Evolutionary conservation across 2,113 vertebrate genomes (phyloP).

Genomic region (Malaclemys terrapin): DNA sequence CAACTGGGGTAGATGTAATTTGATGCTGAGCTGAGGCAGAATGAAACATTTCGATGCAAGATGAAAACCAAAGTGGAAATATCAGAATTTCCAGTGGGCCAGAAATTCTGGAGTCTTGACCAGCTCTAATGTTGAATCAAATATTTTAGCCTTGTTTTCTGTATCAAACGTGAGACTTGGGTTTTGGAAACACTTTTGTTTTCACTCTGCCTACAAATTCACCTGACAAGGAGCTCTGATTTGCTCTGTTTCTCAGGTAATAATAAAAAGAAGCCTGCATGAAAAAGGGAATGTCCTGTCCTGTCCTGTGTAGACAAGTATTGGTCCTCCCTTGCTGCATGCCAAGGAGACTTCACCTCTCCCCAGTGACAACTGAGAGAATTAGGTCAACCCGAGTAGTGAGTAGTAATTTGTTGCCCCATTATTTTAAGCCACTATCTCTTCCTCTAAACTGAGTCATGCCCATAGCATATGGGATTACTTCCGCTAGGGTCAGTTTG

Average conservation of each 20-base stretch:
- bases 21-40: neutral
- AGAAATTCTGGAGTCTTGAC: neutral
- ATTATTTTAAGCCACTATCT: neutral
- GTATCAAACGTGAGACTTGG: neutral
- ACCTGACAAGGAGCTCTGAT: neutral
- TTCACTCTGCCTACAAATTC: neutral
- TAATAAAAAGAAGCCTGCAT: neutral
- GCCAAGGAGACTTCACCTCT: neutral
- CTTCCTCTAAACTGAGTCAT: neutral
- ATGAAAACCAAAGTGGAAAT: neutral
- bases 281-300: neutral
- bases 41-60: neutral
- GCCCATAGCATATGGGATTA: accelerated
- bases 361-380: neutral
- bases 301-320: neutral
- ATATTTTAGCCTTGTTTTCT: neutral
- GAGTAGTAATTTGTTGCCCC: neutral
- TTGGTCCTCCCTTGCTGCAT: neutral
- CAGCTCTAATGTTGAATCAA: neutral
- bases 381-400: neutral
- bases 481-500: neutral
- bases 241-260: neutral
- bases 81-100: neutral
- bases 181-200: neutral
- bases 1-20: neutral